Base-by-base conservation (phyloP, 2,113 vertebrate species). In the Paraplagusia blochii region DNA sequence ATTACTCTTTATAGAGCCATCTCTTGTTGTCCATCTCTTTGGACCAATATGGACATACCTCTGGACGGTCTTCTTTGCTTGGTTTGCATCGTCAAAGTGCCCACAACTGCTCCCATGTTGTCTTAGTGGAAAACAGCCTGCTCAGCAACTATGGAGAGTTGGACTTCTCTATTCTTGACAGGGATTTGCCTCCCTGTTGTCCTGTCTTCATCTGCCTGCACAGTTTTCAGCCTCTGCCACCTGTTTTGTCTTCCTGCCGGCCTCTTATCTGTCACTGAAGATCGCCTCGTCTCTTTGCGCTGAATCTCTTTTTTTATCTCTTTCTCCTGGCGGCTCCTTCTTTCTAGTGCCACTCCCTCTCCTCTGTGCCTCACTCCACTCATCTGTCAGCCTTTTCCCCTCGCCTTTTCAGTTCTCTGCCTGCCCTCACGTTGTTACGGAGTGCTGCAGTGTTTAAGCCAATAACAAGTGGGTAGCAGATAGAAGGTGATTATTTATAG, bases 21-120 rank as follows among this genome's bases (percentile, higher is more conserved):
- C 2, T 67, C 51, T 40, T 36, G 44, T 45, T 73, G 42, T 73
- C 44, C 63, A 17, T 54, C 44, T 44, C 46, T 53, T 29, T 29
- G 22, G 50, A 48, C 19, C 39, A 52, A 44, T 52, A 52, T 79
- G 22, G 63, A 89, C 94, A 83, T 96, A 97, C 96, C 95, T 96
- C 95, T 95, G 16, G 93, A 93, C 40, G 92, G 93, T 91, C 93
- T 78, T 82, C 96, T 95, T 91, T 97, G 95, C 90, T 95, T 98
- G 76, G 95, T 96, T 87, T 98, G 95, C 92, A 98, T 93, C 43
- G 95, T 96, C 88, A 98, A 93, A 33, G 95, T 97, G 84, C 95
- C 95, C 92, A 97, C 95, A 82, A 98, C 96, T 77, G 96, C 96
- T 72, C 96, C 96, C 96, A 98, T 98, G 85, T 87, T 91, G 87